phyloP scores from a whole-genome alignment of 2,113 vertebrate genomes.

The Zosterops lateralis region DNA sequence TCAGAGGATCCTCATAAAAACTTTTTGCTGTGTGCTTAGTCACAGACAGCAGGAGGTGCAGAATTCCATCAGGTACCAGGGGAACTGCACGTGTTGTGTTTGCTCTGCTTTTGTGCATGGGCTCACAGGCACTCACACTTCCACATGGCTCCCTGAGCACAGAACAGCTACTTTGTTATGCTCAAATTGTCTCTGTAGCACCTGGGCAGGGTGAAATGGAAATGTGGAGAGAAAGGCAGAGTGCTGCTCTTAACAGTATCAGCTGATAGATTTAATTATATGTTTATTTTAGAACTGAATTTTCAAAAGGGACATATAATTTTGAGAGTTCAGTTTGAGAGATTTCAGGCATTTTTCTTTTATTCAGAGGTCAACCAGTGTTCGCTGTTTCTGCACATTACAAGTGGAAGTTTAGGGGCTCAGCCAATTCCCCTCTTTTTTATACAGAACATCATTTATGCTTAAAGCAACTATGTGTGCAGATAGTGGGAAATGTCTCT shows the following conservation, averaged over 20 bases:
- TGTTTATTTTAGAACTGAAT: neutral
- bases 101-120: neutral
- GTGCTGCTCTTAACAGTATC: neutral
- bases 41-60: neutral
- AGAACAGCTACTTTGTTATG: neutral
- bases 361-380: neutral
- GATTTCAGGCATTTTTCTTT: neutral
- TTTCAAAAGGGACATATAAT: neutral
- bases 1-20: constrained; percentile 33
- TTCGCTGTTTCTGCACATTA: neutral
- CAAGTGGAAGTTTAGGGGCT: neutral
- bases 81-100: neutral
- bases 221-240: neutral
- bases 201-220: neutral
- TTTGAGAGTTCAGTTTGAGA: neutral
- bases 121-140: neutral
- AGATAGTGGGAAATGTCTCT: neutral
- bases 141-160: neutral
- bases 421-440: neutral
- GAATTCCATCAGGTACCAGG: constrained; percentile 28
- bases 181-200: neutral
- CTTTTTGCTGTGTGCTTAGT: neutral
- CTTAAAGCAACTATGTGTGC: neutral
- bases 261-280: neutral
- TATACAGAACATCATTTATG: neutral